phyloP scores from a whole-genome alignment of 2,888 invertebrate genomes.

The Conomelus anceps region DNA sequence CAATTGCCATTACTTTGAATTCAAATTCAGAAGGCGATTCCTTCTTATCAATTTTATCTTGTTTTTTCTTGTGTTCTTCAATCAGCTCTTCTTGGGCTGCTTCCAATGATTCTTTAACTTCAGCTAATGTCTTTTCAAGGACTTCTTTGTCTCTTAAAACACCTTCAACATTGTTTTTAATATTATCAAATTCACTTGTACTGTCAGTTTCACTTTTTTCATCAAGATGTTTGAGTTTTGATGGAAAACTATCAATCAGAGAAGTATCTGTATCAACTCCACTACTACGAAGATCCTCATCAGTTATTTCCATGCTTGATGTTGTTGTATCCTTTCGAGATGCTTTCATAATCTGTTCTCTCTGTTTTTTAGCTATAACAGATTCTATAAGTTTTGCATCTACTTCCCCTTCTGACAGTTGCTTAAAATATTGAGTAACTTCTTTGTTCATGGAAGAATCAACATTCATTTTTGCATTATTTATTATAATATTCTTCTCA shows the following conservation, averaged over 20 bases:
- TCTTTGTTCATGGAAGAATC: constrained; percentile 37
- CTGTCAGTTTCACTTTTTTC: constrained; percentile 28
- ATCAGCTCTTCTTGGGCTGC: constrained; percentile 63
- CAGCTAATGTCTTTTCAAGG: constrained; percentile 62
- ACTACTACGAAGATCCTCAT: constrained; percentile 64
- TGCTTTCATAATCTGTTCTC: constrained; percentile 42
- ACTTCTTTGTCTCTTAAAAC: constrained; percentile 38
- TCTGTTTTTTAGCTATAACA: constrained; percentile 45
- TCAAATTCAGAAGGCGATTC: constrained; percentile 69
- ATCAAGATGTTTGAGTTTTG: constrained; percentile 23
- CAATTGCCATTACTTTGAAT: constrained; percentile 48
- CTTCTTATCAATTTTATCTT: constrained; percentile 48
- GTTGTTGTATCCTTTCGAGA: constrained; percentile 46
- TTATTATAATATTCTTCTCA: constrained; percentile 38
- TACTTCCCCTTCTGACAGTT: constrained; percentile 44
- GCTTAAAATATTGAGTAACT: constrained; percentile 43
- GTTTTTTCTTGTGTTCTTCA: constrained; percentile 58
- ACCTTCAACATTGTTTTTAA: constrained; percentile 26
- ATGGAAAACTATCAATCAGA: constrained; percentile 52
- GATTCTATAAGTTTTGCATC: constrained; percentile 47
- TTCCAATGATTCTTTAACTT: constrained; percentile 63
- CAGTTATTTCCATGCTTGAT: constrained; percentile 52
- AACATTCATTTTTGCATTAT: constrained; percentile 18
- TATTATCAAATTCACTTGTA: constrained; percentile 32
- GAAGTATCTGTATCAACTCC: constrained; percentile 60